phyloP scores from a whole-genome alignment of 2,113 vertebrate genomes.

The Myiopsitta monachus region DNA sequence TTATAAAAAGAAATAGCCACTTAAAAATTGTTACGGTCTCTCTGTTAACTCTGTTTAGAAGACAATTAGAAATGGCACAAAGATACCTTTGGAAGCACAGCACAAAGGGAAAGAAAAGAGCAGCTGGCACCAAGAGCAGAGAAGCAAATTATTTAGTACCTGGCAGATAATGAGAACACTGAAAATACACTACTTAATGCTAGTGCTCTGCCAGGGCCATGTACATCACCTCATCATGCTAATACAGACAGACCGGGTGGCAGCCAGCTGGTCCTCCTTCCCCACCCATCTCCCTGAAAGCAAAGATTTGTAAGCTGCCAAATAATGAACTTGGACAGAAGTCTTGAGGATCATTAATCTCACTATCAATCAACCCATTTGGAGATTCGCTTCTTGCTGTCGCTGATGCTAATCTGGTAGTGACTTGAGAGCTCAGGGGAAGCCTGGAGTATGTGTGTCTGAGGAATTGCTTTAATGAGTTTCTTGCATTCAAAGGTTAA shows the following conservation, averaged over 20 bases:
- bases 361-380: conserved; percentile 49
- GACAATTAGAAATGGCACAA: background rate
- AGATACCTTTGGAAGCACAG: conserved; percentile 5
- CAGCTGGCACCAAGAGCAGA: conserved; percentile 35
- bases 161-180: conserved; percentile 41
- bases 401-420: conserved; percentile 10
- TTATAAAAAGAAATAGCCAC: background rate
- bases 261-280: conserved; percentile 52
- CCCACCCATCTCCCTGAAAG: conserved; percentile 34
- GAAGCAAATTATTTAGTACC: conserved; percentile 56
- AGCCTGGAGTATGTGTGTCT: background rate
- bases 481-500: conserved; percentile 56
- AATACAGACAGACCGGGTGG: conserved; percentile 37
- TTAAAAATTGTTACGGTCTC: background rate
- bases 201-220: background rate
- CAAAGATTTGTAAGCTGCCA: conserved; percentile 39
- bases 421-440: conserved; percentile 30
- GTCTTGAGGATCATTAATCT: conserved; percentile 63
- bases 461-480: conserved; percentile 55
- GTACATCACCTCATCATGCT: conserved; percentile 1
- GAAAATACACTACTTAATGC: conserved; percentile 31
- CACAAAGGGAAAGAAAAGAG: conserved; percentile 48
- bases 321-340: conserved; percentile 64
- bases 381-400: conserved; percentile 23
- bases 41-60: conserved; percentile 4